A percentile compares a stretch with the other conserved stretches of the same genome.
Conservation (phyloP, 2,797 vertebrate genomes). For the Phaenicophaeus curvirostris region DNA sequence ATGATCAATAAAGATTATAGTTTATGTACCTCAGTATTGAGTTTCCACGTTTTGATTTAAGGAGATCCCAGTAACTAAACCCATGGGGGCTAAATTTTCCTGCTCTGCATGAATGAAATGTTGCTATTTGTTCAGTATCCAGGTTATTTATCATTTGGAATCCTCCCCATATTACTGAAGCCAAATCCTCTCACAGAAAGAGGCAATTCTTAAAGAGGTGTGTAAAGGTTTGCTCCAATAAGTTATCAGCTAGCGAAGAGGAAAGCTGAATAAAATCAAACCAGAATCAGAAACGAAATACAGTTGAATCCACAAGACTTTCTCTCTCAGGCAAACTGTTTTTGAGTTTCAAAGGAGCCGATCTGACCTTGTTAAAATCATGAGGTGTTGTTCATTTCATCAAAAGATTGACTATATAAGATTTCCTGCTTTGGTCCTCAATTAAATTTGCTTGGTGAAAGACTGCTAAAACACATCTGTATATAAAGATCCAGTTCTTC, state of each 20-base stretch:
- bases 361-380: not conserved
- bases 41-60: conserved; percentile 60
- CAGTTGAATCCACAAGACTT: not conserved
- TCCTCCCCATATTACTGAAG: not conserved
- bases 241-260: not conserved
- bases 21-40: conserved; percentile 60
- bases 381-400: not conserved
- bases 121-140: conserved; percentile 46
- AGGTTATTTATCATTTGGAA: conserved; percentile 40
- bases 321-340: not conserved
- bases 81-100: conserved; percentile 26
- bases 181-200: not conserved
- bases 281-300: not conserved
- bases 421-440: not conserved
- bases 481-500: not conserved
- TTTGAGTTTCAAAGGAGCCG: not conserved
- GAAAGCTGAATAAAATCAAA: not conserved
- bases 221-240: not conserved
- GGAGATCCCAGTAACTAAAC: conserved; percentile 37
- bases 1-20: conserved; percentile 47
- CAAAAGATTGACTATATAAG: not conserved
- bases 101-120: conserved; percentile 35
- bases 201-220: not conserved
- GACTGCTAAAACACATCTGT: not conserved
- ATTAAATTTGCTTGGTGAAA: not conserved